A percentile compares a stretch with the other conserved stretches of the same genome.
Evolutionary conservation across 2,797 vertebrate genomes (phyloP).

Genomic region (Sphaeramia orbicularis): DNA sequence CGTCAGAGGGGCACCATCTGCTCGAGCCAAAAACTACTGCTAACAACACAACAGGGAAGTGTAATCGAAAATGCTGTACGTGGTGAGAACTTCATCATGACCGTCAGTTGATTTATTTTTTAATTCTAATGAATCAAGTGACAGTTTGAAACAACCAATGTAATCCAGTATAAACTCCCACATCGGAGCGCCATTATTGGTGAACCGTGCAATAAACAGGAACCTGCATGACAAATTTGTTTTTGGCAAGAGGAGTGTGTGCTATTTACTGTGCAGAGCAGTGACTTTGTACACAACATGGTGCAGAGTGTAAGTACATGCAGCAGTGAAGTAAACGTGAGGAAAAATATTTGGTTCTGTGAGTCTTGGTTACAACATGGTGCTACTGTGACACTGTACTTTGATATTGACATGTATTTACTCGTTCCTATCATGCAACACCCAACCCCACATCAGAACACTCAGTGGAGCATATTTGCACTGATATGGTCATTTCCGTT

Average conservation of each 20-base stretch:
- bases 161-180: background rate
- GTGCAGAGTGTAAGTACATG: conserved; percentile 14
- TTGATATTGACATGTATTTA: conserved; percentile 38
- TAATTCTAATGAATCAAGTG: background rate
- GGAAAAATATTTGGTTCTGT: conserved; percentile 33
- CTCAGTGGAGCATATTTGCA: background rate
- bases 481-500: conserved; percentile 14
- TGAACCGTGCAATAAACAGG: background rate
- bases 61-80: conserved; percentile 44
- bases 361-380: conserved; percentile 13
- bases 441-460: background rate
- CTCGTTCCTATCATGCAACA: conserved; percentile 16
- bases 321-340: conserved; percentile 42
- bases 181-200: background rate
- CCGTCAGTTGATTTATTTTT: conserved; percentile 3
- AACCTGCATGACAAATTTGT: background rate
- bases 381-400: background rate
- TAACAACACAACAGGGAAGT: conserved; percentile 36
- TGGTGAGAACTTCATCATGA: conserved; percentile 10
- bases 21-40: conserved; percentile 3
- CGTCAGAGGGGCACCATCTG: conserved; percentile 38
- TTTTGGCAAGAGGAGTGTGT: background rate
- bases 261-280: background rate
- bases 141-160: background rate
- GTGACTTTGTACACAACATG: conserved; percentile 35